Base-by-base conservation (phyloP, 2,888 invertebrate species). In the Suillia variegata region DNA sequence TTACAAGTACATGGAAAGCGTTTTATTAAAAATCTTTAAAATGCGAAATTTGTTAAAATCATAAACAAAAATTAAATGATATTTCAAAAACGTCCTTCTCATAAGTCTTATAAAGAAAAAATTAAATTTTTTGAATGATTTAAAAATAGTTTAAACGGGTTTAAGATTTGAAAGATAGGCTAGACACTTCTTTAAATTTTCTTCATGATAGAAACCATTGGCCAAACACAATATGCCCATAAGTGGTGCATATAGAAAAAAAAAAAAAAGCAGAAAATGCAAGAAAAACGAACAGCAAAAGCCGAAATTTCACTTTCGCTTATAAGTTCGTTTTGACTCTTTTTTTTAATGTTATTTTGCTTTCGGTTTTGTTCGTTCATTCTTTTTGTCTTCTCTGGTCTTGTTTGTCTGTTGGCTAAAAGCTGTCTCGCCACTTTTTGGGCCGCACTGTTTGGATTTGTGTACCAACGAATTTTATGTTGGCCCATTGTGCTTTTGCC, bases 291-390 rank as follows among this genome's bases (percentile, higher is more conserved):
- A 38, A 26, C 26, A 49, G 75, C 67, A 70, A 74, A 77, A 74
- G 75, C 75, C 70, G 75, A 80, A 79, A 78, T 80, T 81, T 80
- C 80, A 81, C 81, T 81, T 81, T 81, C 81, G 78, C 74, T 81
- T 81, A 79, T 73, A 49, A 38, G 55, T 55, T 57, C n/a, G 48
- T 62, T 59, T 48, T 6, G 49, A 60, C 58, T 57, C 42, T 62
- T 58, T 67, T 61, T 50, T 57, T 64, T 60, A 48, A 60, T 54
- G n/a, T 24, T n/a, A n/a, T n/a, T 48, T 64, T 66, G 56, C n/a
- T n/a, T n/a, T n/a, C n/a, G n/a, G 62, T 67, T 74, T 71, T 85
- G 85, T 74, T 85, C 85, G 85, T 63, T 62, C 69, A 70, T 62
- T 71, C n/a, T 85, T 85, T 56, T 33, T 52, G 12, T 45, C 42